Percentiles rank a stretch among this genome's conserved stretches.
Conservation (phyloP, 2,797 vertebrate species). For the Sebastes reedi region DNA sequence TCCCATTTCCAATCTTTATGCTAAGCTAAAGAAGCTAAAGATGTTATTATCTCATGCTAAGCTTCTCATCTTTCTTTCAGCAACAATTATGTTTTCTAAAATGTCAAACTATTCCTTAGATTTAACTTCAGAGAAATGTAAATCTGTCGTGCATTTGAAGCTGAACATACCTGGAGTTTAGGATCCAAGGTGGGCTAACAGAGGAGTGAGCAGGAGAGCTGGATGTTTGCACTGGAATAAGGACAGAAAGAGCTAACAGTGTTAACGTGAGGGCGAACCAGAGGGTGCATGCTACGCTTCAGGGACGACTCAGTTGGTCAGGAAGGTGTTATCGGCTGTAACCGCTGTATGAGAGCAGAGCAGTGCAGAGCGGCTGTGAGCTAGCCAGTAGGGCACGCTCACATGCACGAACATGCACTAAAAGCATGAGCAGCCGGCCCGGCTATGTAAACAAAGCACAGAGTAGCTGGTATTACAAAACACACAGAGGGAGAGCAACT, state of each 20-base stretch:
- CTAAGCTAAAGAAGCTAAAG: background rate
- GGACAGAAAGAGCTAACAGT: background rate
- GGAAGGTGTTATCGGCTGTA: too few species aligned
- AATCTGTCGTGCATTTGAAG: background rate
- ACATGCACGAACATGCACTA: too few species aligned
- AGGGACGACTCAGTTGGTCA: too few species aligned
- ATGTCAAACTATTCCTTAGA: background rate
- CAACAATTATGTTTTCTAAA: background rate
- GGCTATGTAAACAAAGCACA: too few species aligned
- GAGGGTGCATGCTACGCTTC: background rate
- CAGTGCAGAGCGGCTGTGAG: too few species aligned
- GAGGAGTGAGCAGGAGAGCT: background rate
- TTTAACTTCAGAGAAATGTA: background rate
- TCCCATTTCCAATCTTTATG: background rate
- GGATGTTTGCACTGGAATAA: background rate
- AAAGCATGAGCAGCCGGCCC: too few species aligned
- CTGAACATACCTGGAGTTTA: slow-evolving; percentile 57
- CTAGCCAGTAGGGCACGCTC: too few species aligned
- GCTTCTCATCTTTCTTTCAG: background rate
- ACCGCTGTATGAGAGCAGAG: too few species aligned
- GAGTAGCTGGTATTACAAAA: too few species aligned
- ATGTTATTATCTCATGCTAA: background rate
- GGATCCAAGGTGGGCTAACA: background rate
- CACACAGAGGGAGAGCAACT: background rate
- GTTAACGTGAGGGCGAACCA: background rate